These are phyloP conservation scores for Xestia ashworthii DNA, from an alignment of 2,888 invertebrate genomes.

Conservation along the genomic window DNA sequence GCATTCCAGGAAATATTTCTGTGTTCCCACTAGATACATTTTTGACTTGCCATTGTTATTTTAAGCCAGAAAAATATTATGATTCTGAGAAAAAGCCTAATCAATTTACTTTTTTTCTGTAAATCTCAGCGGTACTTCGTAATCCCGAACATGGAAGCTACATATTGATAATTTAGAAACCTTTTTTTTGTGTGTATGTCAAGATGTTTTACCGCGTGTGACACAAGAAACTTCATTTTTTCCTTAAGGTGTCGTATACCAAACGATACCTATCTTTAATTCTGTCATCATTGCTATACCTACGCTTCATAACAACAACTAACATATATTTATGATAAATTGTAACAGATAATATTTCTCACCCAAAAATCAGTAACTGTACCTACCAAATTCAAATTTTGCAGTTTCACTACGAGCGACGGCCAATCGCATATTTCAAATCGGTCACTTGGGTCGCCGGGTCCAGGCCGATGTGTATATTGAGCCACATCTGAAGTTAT, in stretches of 20 bases:
- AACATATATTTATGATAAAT: background rate
- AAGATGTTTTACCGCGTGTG: background rate
- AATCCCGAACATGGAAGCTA: background rate
- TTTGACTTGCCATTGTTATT: background rate
- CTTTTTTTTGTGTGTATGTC: background rate
- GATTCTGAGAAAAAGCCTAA: background rate
- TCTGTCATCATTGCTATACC: background rate
- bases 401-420: background rate
- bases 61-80: background rate
- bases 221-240: background rate
- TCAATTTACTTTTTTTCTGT: background rate
- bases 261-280: background rate
- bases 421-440: conserved; percentile 26
- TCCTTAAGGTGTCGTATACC: background rate
- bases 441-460: background rate
- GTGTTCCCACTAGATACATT: background rate
- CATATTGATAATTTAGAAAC: background rate
- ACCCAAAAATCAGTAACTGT: conserved; percentile 11
- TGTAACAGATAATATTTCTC: background rate
- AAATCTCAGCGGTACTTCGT: background rate
- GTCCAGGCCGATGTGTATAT: conserved; percentile 13
- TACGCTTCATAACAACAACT: background rate
- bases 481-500: conserved; percentile 19
- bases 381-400: conserved; percentile 13
- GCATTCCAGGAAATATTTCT: conserved; percentile 1